A percentile compares a stretch with the other conserved stretches of the same genome.
phyloP scores from a whole-genome alignment of 1,140 invertebrate species.

The Heliconius congener region DNA sequence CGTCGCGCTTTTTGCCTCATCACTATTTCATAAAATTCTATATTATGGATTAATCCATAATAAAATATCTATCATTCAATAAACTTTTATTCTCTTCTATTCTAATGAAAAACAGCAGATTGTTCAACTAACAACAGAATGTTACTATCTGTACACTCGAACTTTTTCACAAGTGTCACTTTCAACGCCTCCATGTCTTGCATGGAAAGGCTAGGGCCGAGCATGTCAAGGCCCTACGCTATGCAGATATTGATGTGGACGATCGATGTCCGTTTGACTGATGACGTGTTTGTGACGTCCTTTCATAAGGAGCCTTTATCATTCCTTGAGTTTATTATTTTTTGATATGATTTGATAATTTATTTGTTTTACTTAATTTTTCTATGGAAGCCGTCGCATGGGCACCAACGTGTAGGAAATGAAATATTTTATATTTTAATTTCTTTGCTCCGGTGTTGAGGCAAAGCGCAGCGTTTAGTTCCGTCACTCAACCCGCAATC shows the following conservation, averaged over 20 bases:
- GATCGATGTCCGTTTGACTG: constrained; percentile 47
- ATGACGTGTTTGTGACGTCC: constrained; percentile 51
- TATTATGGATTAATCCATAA: no score
- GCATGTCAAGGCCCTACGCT: constrained; percentile 61
- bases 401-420: no score
- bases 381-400: no score
- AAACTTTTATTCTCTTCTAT: no score
- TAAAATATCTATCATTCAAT: no score
- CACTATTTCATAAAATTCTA: no score
- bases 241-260: constrained; percentile 60
- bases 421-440: no score
- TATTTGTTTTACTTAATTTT: background rate
- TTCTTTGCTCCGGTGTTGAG: no score
- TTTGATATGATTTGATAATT: background rate
- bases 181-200: background rate
- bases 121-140: background rate
- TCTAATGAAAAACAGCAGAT: no score
- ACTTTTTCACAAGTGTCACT: constrained; percentile 8
- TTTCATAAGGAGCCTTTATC: constrained; percentile 21
- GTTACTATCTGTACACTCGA: background rate
- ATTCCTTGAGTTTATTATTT: background rate
- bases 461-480: no score
- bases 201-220: constrained; percentile 31
- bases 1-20: no score
- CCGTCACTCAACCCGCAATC: no score